phyloP scores from a whole-genome alignment of 64 coral and sea anemone species.

The Stylophora pistillata region DNA sequence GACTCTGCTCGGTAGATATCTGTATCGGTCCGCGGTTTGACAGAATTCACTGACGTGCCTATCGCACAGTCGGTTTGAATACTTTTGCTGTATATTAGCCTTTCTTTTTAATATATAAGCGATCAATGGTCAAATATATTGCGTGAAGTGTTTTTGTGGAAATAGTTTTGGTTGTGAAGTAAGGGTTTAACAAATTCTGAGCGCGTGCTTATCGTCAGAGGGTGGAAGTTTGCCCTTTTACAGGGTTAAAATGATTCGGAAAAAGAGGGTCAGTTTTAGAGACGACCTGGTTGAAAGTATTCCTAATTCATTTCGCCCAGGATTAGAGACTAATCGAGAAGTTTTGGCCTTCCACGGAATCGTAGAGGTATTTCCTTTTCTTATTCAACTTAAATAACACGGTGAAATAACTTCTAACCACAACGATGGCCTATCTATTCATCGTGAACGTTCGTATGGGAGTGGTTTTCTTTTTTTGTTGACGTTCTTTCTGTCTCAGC shows the following conservation, averaged over 20 bases:
- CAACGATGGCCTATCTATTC: background rate
- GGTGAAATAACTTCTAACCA: background rate
- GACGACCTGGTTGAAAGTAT: conserved; percentile 23
- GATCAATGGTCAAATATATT: conserved; percentile 37
- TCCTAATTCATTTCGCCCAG: conserved; percentile 8
- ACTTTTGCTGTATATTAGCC: background rate
- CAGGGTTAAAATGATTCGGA: background rate
- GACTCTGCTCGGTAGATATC: background rate
- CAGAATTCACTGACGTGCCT: background rate
- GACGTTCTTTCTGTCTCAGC: background rate
- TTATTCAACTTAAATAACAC: background rate
- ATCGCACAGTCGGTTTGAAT: background rate
- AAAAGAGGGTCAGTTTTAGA: conserved; percentile 15
- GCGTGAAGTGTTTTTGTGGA: conserved; percentile 8
- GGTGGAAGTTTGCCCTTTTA: background rate
- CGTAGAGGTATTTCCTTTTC: conserved; percentile 13
- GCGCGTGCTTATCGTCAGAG: background rate
- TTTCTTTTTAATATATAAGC: conserved; percentile 1
- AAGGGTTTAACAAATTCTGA: background rate
- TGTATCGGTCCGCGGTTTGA: background rate
- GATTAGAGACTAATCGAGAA: background rate
- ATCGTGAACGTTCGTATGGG: background rate
- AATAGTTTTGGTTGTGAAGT: background rate
- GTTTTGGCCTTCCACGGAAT: background rate
- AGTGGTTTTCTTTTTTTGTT: background rate